Evolutionary conservation across 2,797 vertebrate genomes (phyloP).

Genomic region (Gastrophryne carolinensis): DNA sequence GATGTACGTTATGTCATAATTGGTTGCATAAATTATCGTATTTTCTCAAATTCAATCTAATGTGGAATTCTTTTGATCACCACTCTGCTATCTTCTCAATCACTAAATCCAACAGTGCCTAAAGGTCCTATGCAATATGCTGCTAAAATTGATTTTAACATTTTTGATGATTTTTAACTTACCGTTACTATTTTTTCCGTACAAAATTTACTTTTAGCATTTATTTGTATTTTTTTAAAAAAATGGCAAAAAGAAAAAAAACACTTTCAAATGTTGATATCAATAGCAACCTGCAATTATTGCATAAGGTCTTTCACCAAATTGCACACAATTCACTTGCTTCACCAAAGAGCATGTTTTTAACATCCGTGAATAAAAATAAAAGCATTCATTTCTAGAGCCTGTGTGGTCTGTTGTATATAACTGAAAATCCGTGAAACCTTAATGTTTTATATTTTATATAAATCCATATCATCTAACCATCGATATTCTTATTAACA

Average conservation of each 20-base stretch:
- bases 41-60: slow-evolving; percentile 6
- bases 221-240: background rate
- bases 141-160: background rate
- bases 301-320: slow-evolving; percentile 33
- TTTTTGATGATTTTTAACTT: background rate
- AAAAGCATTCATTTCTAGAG: background rate
- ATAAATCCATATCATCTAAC: background rate
- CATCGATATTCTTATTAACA: no score
- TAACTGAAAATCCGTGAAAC: background rate
- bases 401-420: background rate
- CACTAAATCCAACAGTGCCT: slow-evolving; percentile 22
- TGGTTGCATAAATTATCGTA: slow-evolving; percentile 41
- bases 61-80: background rate
- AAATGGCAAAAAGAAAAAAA: background rate
- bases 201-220: background rate
- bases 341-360: background rate
- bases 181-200: background rate
- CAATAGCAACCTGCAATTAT: background rate
- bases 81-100: slow-evolving; percentile 6
- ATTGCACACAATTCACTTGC: background rate
- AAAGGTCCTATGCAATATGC: slow-evolving; percentile 34
- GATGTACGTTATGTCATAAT: slow-evolving; percentile 11
- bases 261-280: background rate
- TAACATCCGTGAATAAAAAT: background rate
- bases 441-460: background rate